A percentile compares a stretch with the other conserved stretches of the same genome.
phyloP scores from a whole-genome alignment of 2,888 invertebrate species.

The Drosophila imparisetae region DNA sequence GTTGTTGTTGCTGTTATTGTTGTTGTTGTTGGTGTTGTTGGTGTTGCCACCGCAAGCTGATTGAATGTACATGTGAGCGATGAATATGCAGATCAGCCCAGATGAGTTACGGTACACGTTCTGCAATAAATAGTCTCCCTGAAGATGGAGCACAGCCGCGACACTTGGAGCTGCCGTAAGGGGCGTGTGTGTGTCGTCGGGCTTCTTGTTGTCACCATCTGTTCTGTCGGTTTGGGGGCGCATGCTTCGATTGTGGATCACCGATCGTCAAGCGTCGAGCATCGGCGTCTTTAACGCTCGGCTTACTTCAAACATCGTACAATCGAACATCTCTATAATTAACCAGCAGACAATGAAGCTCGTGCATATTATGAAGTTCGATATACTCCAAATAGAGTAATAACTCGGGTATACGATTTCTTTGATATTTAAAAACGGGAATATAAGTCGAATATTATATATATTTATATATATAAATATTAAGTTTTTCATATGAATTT shows the following conservation, averaged over 20 bases:
- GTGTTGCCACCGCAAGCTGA: slow-evolving; percentile 61
- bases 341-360: neutral
- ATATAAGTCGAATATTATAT: neutral
- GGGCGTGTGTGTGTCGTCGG: slow-evolving; percentile 34
- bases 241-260: slow-evolving; percentile 32
- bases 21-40: slow-evolving; percentile 27
- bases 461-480: too few relatives aligned
- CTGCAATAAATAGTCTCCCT: slow-evolving; percentile 10
- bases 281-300: slow-evolving; percentile 60
- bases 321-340: neutral
- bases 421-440: neutral
- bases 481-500: neutral
- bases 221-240: slow-evolving; percentile 32
- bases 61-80: slow-evolving; percentile 41
- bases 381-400: neutral
- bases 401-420: neutral
- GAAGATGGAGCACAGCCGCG: slow-evolving; percentile 3
- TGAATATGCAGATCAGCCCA: slow-evolving; percentile 27
- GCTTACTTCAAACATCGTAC: slow-evolving; percentile 20
- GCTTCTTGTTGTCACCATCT: slow-evolving; percentile 37
- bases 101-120: slow-evolving; percentile 50
- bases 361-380: neutral
- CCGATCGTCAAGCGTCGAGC: slow-evolving; percentile 6
- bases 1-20: slow-evolving; percentile 1
- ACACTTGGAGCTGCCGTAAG: slow-evolving; percentile 2